Percentiles rank a stretch among this genome's conserved stretches.
Conservation (phyloP, 2,113 vertebrate genomes). For the Bungarus multicinctus region DNA sequence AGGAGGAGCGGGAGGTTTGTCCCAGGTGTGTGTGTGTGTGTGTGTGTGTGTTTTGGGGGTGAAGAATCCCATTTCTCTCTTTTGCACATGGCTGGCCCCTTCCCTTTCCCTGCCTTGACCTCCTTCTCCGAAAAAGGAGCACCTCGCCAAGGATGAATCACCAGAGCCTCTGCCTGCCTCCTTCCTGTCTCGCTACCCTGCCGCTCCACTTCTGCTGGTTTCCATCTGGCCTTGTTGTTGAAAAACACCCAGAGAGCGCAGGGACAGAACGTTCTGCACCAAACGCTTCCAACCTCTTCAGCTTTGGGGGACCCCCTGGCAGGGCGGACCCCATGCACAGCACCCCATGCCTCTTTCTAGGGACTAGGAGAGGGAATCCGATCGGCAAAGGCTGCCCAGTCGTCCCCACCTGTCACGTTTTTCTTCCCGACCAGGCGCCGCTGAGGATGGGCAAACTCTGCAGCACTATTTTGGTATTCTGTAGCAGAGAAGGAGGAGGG, state of each 20-base stretch:
- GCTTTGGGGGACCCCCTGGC: not conserved
- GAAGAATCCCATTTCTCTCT: not conserved
- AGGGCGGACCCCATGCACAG: not conserved
- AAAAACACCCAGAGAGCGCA: not conserved
- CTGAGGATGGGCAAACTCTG: not conserved
- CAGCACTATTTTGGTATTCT: not conserved
- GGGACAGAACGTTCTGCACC: not conserved
- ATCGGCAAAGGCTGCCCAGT: not conserved
- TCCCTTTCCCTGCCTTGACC: not conserved
- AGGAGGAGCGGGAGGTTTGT: not conserved
- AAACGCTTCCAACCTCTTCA: not conserved
- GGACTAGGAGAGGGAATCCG: not conserved
- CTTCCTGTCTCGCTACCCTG: conserved; percentile 20
- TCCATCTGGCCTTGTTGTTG: conserved; percentile 28
- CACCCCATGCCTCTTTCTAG: accelerated
- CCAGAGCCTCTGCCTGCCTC: not conserved
- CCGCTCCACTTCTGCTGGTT: not conserved
- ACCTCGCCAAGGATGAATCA: conserved; percentile 28
- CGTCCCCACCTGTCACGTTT: not conserved
- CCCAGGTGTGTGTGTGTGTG: not conserved
- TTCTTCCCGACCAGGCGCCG: no score
- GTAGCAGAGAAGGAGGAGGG: not conserved
- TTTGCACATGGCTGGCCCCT: not conserved
- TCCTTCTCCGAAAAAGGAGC: not conserved
- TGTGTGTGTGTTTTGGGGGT: no score